Conservation (phyloP, 2,113 vertebrate genomes). For the Cromileptes altivelis region DNA sequence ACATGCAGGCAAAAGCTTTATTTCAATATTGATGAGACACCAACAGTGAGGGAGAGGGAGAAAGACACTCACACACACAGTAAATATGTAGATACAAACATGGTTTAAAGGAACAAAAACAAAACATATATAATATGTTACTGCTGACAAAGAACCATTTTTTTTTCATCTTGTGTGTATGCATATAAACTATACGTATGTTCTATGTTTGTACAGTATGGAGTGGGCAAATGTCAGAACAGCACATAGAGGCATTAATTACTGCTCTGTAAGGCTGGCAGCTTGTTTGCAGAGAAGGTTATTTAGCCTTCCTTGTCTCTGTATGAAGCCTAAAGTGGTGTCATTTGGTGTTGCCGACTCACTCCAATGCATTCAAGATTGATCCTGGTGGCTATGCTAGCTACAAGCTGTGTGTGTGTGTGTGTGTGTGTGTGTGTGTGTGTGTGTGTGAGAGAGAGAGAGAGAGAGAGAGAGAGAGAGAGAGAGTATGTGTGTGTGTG, state of each 20-base stretch:
- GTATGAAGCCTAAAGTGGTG: constrained; percentile 54
- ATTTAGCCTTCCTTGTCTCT: constrained; percentile 30
- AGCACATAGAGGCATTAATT: constrained; percentile 32
- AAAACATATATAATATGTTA: background rate
- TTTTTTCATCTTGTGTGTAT: background rate
- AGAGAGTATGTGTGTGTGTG: background rate
- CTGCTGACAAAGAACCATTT: background rate
- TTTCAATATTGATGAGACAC: background rate
- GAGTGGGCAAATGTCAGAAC: constrained; percentile 17
- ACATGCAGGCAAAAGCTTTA: background rate
- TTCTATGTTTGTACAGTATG: background rate
- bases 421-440: constrained; percentile 19
- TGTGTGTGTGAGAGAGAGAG: background rate
- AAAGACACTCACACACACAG: background rate
- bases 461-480: background rate
- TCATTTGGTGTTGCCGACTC: constrained; percentile 55
- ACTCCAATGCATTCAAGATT: constrained; percentile 60
- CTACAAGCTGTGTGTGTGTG: constrained; percentile 22
- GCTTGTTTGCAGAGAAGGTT: constrained; percentile 46
- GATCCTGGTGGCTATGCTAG: constrained; percentile 53
- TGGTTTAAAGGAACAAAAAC: background rate
- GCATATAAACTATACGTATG: background rate
- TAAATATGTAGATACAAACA: background rate
- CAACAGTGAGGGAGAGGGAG: background rate
- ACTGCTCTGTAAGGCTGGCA: constrained; percentile 33